Base-by-base conservation (phyloP, 2,888 invertebrate species). In the Phorcus lineatus region DNA sequence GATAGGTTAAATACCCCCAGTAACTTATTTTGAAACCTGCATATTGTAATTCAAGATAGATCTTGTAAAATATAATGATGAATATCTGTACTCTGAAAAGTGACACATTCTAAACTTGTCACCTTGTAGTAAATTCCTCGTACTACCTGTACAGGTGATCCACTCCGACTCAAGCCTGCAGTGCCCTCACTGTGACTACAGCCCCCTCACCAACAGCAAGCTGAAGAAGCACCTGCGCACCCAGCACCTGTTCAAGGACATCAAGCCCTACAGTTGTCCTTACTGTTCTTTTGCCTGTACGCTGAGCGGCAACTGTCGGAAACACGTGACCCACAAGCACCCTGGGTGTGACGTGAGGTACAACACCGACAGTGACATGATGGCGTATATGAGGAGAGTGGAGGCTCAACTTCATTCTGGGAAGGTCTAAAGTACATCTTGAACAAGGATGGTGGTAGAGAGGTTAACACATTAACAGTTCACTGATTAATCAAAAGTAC, bases 171-270 rank as follows among this genome's bases (percentile, higher is more conserved):
- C 40, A 17, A 70, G 40, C 17, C 36, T 36, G 31, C 70, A 70
- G 36, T 70, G 70, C 19, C 70, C 70, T 11, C 70, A 70, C 70
- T 70, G 70, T 36, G 70, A 70, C 70, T 70, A 70, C 70, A 70
- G 40, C 19, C 70, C 70, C 40, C 36, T 31, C 40, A 36, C 70
- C 19, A 70, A 40, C 40, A 19, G 36, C 31, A 70, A 70, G 70
- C 70, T 70, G 4, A 70, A 40, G 70, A 70, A 70, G 19, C 70
- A 70, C 36, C 17, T 70, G n/a, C 70, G 70, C 3, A 70, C 70
- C 11, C 70, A 70, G 70, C 70, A 70, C 19, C 19, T 70, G 13
- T 70, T 70, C 70, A 70, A 40, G 70, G 70, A 70, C 40, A 36
- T 70, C 40, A 70, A 70, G 40, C 70, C 70, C 2, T 70, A 70